phyloP scores from a whole-genome alignment of 2,888 invertebrate species.

The Stenichneumon culpator region DNA sequence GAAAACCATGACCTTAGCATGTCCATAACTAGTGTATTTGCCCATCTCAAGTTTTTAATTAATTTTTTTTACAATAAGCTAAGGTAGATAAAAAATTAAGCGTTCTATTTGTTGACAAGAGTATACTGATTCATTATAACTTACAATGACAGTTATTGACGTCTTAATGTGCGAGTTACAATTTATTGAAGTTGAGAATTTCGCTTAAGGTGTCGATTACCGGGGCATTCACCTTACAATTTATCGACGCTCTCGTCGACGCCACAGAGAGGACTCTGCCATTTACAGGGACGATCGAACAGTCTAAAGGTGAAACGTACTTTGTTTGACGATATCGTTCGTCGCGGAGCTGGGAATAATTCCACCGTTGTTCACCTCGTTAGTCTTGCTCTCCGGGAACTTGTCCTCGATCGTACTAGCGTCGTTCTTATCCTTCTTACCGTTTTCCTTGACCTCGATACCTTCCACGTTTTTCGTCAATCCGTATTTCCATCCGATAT shows the following conservation, averaged over 20 bases:
- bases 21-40: too few species aligned
- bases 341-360: conserved; percentile 79
- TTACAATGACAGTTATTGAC: too few species aligned
- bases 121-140: too few species aligned
- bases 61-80: too few species aligned
- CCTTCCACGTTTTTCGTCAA: conserved; percentile 74
- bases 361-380: conserved; percentile 75
- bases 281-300: not conserved
- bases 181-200: too few species aligned
- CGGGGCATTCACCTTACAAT: too few species aligned
- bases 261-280: not conserved
- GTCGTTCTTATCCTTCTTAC: conserved; percentile 82
- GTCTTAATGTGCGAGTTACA: too few species aligned
- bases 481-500: conserved; percentile 68
- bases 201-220: too few species aligned
- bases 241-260: not conserved
- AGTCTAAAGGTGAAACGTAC: conserved; percentile 68
- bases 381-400: conserved; percentile 76
- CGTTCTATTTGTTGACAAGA: not conserved
- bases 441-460: conserved; percentile 70
- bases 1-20: too few species aligned
- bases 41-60: too few species aligned
- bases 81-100: not conserved
- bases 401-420: conserved; percentile 81
- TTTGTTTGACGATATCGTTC: conserved; percentile 82